Percentiles rank a stretch among this genome's conserved stretches.
Evolutionary conservation across 2,113 vertebrate genomes (phyloP).

Genomic region (Pygoscelis adeliae): DNA sequence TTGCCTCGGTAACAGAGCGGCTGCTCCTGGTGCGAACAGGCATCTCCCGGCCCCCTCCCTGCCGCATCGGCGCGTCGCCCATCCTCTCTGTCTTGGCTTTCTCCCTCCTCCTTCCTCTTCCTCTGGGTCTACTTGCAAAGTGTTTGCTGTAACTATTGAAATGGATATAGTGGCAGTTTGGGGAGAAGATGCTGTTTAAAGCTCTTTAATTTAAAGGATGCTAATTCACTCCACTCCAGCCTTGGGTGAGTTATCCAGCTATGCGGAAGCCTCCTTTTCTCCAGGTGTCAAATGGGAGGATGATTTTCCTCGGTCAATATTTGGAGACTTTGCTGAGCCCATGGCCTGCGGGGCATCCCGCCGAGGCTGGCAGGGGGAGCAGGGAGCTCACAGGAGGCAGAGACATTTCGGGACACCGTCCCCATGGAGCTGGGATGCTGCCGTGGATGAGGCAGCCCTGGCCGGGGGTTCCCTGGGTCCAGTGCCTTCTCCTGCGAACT

Average conservation of each 20-base stretch:
- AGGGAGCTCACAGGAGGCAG: background rate
- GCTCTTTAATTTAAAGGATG: constrained; percentile 55
- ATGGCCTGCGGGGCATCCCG: background rate
- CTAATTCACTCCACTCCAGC: background rate
- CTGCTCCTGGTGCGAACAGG: background rate
- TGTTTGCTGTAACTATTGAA: background rate
- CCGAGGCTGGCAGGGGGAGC: background rate
- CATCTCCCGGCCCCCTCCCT: background rate
- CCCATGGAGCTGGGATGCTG: background rate
- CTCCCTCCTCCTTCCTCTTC: background rate
- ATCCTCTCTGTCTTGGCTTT: background rate
- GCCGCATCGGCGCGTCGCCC: accelerated
- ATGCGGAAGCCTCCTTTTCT: background rate
- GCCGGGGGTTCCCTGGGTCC: background rate
- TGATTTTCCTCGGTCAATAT: background rate
- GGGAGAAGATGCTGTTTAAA: constrained; percentile 26
- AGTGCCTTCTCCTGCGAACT: background rate
- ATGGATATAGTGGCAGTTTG: constrained; percentile 18
- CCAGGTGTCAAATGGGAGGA: background rate
- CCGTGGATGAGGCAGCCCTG: background rate
- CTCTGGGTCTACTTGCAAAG: constrained; percentile 30
- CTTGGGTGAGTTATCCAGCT: background rate
- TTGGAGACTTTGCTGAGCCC: background rate
- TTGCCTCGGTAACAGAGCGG: background rate
- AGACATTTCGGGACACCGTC: background rate